Evolutionary conservation across 2,888 invertebrate species (phyloP).

Genomic region (Aethes cnicana): DNA sequence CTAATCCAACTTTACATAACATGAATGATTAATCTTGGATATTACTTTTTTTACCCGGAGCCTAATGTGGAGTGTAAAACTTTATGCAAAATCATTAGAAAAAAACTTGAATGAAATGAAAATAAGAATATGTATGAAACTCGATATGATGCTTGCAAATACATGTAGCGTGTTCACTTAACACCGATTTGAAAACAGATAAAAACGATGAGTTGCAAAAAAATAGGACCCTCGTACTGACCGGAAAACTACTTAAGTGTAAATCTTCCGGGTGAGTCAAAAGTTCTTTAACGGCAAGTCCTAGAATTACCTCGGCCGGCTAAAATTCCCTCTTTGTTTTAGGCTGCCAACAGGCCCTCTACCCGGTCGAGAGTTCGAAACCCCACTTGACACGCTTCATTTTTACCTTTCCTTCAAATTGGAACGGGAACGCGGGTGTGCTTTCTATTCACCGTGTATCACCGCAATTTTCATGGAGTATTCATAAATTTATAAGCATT

Average conservation of each 20-base stretch:
- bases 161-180: too few species aligned
- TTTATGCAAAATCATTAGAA: neutral
- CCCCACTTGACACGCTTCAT: conserved; percentile 78
- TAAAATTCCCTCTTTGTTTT: conserved; percentile 68
- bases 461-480: conserved; percentile 56
- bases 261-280: conserved; percentile 64
- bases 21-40: too few species aligned
- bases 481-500: conserved; percentile 54
- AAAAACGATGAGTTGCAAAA: too few species aligned
- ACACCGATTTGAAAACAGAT: too few species aligned
- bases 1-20: too few species aligned
- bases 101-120: too few species aligned
- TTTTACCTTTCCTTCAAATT: conserved; percentile 75
- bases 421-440: conserved; percentile 63
- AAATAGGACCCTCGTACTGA: too few species aligned
- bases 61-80: neutral
- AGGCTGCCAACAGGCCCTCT: conserved; percentile 67
- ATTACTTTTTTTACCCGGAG: neutral
- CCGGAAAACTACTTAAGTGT: conserved; percentile 40
- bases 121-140: too few species aligned
- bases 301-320: conserved; percentile 35
- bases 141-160: too few species aligned
- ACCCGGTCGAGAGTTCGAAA: conserved; percentile 63
- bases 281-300: conserved; percentile 50
- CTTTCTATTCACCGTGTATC: conserved; percentile 56